Conservation (phyloP, 2,797 vertebrate species). For the Cirrhinus mrigala region DNA sequence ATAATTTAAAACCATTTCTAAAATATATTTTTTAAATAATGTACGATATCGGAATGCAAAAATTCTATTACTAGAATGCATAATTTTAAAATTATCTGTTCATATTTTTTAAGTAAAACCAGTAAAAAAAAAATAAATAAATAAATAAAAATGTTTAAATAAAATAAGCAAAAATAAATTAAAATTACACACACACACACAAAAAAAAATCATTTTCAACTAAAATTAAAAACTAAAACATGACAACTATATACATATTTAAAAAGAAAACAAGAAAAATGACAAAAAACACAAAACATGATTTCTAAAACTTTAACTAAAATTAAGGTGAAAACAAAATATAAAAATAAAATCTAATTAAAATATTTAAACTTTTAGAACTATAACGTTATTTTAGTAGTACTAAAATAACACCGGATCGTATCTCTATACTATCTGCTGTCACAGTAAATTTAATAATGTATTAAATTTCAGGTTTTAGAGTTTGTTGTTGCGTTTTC, state of each 20-base stretch:
- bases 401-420: neutral
- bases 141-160: neutral
- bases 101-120: no score
- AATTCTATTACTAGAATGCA: no score
- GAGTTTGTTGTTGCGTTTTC: neutral
- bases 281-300: neutral
- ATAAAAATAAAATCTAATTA: neutral
- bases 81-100: no score
- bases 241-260: neutral
- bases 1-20: no score
- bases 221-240: neutral
- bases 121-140: neutral
- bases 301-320: neutral
- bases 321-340: neutral
- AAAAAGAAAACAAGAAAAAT: neutral
- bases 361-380: neutral
- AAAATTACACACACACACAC: no score
- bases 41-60: no score
- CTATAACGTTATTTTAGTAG: neutral
- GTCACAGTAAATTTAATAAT: neutral
- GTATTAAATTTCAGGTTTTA: neutral
- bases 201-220: neutral
- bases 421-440: neutral
- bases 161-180: no score
- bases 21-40: no score